Evolutionary conservation across 2,888 invertebrate species (phyloP).

Genomic region (Eretmocerus hayati): DNA sequence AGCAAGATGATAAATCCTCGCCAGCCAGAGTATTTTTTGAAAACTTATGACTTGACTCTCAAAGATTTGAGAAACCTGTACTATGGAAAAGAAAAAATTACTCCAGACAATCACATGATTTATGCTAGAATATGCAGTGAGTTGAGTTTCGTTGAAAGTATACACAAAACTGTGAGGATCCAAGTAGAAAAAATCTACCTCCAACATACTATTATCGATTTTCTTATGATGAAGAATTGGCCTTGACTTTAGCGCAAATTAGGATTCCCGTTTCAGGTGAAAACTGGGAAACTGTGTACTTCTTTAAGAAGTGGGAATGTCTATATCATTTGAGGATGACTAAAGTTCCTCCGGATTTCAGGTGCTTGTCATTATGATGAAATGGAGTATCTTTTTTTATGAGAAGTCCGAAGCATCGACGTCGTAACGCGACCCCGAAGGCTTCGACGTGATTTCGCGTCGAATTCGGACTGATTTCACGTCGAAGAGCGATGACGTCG

Average conservation of each 20-base stretch:
- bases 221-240: slow-evolving; percentile 24
- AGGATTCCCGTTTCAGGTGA: background rate
- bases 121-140: slow-evolving; percentile 25
- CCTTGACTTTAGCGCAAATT: slow-evolving; percentile 20
- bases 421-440: no score
- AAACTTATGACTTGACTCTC: slow-evolving; percentile 14
- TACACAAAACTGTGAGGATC: slow-evolving; percentile 24
- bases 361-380: slow-evolving; percentile 52
- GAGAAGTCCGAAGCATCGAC: no score
- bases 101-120: slow-evolving; percentile 6
- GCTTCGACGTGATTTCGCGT: no score
- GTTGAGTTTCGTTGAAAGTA: slow-evolving; percentile 24
- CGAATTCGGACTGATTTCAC: no score
- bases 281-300: no score
- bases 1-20: background rate
- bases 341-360: slow-evolving; percentile 17
- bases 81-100: slow-evolving; percentile 24
- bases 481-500: no score
- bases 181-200: slow-evolving; percentile 21
- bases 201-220: slow-evolving; percentile 33
- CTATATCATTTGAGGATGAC: no score
- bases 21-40: no score
- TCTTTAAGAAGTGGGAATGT: no score
- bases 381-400: slow-evolving; percentile 48
- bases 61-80: slow-evolving; percentile 27